phyloP scores from a whole-genome alignment of 2,113 vertebrate species.

The Chaetura pelagica region DNA sequence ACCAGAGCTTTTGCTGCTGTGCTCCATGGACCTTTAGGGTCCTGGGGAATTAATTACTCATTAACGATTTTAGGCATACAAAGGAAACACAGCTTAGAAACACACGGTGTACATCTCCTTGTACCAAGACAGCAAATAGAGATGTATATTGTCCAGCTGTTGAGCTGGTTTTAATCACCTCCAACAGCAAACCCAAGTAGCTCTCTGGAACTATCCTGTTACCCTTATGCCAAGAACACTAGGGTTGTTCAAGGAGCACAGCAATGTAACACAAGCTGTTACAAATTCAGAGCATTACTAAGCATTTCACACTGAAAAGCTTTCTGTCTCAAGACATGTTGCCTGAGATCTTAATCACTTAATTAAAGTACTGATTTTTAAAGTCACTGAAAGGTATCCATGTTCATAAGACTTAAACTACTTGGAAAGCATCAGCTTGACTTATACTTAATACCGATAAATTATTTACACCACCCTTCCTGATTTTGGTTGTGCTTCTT shows the following conservation, averaged over 20 bases:
- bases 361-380: not conserved
- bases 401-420: not conserved
- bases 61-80: rapidly evolving
- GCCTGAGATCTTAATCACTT: not conserved
- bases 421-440: not conserved
- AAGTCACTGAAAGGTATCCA: not conserved
- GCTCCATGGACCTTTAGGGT: not conserved
- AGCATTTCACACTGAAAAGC: not conserved
- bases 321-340: not conserved
- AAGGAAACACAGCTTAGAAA: not conserved
- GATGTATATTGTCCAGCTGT: rapidly evolving
- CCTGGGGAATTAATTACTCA: not conserved
- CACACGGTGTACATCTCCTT: rapidly evolving
- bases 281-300: not conserved
- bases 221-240: not conserved
- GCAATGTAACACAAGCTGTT: not conserved
- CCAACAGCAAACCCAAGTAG: not conserved
- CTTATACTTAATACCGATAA: not conserved
- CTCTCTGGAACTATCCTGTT: not conserved
- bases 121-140: rapidly evolving
- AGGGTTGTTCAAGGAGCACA: not conserved
- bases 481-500: not conserved
- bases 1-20: not conserved
- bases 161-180: not conserved
- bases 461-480: rapidly evolving